Evolutionary conservation across 2,113 vertebrate genomes (phyloP).

Genomic region (Collichthys lucidus): DNA sequence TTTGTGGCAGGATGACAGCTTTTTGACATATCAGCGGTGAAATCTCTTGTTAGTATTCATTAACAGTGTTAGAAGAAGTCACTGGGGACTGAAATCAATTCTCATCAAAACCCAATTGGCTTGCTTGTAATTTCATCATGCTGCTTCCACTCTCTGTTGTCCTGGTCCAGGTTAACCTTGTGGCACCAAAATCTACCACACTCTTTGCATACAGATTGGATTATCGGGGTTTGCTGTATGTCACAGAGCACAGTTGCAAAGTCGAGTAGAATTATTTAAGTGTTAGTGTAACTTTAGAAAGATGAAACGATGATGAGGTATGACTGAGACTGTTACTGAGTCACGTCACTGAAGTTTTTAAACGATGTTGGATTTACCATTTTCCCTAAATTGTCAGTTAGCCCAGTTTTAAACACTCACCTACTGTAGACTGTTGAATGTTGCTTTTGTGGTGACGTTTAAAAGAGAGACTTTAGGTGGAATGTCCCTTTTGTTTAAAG

Average conservation of each 20-base stretch:
- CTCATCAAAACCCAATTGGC: conserved; percentile 47
- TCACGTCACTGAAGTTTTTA: too few species aligned
- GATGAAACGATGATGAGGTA: background rate
- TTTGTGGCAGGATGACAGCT: background rate
- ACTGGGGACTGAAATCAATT: conserved; percentile 36
- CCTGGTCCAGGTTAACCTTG: conserved; percentile 53
- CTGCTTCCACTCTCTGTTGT: background rate
- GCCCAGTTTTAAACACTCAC: background rate
- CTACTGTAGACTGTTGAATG: background rate
- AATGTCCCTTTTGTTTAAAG: too few species aligned
- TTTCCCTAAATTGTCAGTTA: background rate
- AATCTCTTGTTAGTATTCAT: conserved; percentile 59
- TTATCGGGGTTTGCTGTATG: background rate
- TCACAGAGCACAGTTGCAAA: background rate
- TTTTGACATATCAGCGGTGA: conserved; percentile 28
- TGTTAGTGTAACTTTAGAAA: background rate
- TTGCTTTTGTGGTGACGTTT: too few species aligned
- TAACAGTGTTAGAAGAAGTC: conserved; percentile 29
- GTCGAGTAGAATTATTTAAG: background rate
- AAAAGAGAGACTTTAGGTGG: too few species aligned
- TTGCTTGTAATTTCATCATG: conserved; percentile 71
- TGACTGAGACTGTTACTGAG: background rate
- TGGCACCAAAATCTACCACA: conserved; percentile 8
- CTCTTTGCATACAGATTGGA: conserved; percentile 44
- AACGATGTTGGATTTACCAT: background rate